Evolutionary conservation across 2,113 vertebrate genomes (phyloP).

Genomic region (Cinclus cinclus): DNA sequence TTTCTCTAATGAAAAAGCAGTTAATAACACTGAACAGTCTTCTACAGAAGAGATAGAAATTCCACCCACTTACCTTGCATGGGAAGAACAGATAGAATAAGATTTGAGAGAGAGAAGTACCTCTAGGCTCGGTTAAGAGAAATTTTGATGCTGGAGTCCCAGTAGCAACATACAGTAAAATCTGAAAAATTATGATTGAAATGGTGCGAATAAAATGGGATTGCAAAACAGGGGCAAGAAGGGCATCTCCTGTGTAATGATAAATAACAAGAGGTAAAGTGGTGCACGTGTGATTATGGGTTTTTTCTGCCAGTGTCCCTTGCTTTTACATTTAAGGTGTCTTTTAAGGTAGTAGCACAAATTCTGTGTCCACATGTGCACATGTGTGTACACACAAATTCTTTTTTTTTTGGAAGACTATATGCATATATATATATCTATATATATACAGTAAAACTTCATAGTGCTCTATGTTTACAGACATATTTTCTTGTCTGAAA

Average conservation of each 20-base stretch:
- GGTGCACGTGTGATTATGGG: background rate
- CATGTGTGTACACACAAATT: fast-evolving
- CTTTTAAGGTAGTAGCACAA: background rate
- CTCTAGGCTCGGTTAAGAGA: conserved; percentile 27
- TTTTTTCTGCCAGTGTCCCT: background rate
- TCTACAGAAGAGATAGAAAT: background rate
- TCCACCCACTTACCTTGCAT: background rate
- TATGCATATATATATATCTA: no score
- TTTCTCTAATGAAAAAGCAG: conserved; percentile 25
- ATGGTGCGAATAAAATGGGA: conserved; percentile 22
- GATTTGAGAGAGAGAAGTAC: conserved; percentile 15
- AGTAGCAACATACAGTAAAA: conserved; percentile 29
- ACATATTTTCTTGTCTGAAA: conserved; percentile 1
- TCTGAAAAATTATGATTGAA: conserved; percentile 57
- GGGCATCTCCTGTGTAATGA: background rate
- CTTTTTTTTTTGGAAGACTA: background rate
- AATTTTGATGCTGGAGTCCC: conserved; percentile 37
- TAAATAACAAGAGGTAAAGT: background rate
- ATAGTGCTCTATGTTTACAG: background rate
- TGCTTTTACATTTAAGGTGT: background rate
- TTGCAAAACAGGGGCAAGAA: conserved; percentile 5
- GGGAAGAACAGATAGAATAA: conserved; percentile 21
- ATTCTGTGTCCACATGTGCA: fast-evolving
- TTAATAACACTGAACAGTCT: background rate
- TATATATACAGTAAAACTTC: background rate